Percentiles rank a stretch among this genome's conserved stretches.
phyloP scores from a whole-genome alignment of 2,113 vertebrate species.

The Emydocephalus ijimae region DNA sequence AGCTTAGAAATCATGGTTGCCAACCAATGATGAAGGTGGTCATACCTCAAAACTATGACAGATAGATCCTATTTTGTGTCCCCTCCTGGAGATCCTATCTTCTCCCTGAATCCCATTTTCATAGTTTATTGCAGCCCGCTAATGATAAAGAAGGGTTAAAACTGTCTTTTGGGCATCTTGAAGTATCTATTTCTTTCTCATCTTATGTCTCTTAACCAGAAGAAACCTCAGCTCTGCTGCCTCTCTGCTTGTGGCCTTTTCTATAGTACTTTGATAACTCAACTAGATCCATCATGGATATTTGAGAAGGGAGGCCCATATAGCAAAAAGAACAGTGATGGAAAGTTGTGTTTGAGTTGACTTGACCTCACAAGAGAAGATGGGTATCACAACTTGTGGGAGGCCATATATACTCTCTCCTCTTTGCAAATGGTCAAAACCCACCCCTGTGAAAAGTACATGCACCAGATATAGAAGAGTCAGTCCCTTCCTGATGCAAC shows the following conservation, averaged over 20 bases:
- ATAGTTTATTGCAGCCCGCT: neutral
- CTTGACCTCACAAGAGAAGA: neutral
- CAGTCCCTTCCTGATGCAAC: neutral
- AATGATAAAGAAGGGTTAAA: neutral
- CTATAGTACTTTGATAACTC: neutral
- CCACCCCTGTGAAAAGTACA: neutral
- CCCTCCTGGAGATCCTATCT: neutral
- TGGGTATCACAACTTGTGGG: neutral
- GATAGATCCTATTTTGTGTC: neutral
- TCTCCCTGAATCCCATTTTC: neutral
- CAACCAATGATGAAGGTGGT: neutral
- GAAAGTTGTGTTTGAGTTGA: neutral
- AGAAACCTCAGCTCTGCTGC: neutral
- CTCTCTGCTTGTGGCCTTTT: neutral
- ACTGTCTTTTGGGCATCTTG: neutral
- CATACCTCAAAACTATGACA: neutral
- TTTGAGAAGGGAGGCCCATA: neutral
- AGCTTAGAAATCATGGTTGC: neutral
- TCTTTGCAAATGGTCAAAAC: neutral
- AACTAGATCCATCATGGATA: neutral
- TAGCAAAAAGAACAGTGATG: neutral
- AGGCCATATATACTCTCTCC: neutral
- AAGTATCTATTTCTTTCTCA: neutral
- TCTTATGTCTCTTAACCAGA: neutral
- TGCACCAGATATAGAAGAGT: neutral